Evolutionary conservation across 2,888 invertebrate species (phyloP), one percentile per base, ranked within the genome.

Genomic region (Listrodromus nycthemerus): DNA sequence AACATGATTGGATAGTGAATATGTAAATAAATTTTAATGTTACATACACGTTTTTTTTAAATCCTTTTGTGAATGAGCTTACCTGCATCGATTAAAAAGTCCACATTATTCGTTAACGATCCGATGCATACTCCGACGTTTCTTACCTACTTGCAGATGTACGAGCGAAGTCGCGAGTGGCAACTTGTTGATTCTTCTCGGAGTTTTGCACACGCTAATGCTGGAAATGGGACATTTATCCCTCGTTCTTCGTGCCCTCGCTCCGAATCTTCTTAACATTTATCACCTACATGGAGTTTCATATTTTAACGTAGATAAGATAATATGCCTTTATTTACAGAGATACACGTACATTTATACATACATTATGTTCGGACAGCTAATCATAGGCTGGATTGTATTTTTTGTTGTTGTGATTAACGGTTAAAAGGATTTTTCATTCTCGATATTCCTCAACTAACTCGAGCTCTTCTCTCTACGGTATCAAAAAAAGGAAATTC

Each of bases 321-420:
- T 86, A 85, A 84, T 85, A 86, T 88, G 86, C 86, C 87, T 91
- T 90, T 90, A 90, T 90, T 90, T 90, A 90, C 89, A 91, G 86
- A 87, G 87, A 86, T 86, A 87, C 86, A 89, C 88, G 87, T 89
- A 89, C 89, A 90, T 85, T 86, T 87, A 89, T 87, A 85, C 86
- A 87, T 88, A 88, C 85, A 87, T 86, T 85, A 87, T 87, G 78
- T 85, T 84, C 80, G 88, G 86, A 87, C 86, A 87, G 87, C 87
- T 88, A 87, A 71, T 84, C 78, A 84, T 83, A 84, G 84, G 86
- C 86, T 83, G 85, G 65, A 85, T 84, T 81, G 84, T 81, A 65
- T 75, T 71, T 52, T 55, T 52, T 55, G 65, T 27, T 37, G n/a
- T 13, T 70, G 63, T 52, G 55, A 71, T 80, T 50, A 80, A 80